Conservation (phyloP, 2,888 invertebrate genomes). For the Zelleria hepariella region DNA sequence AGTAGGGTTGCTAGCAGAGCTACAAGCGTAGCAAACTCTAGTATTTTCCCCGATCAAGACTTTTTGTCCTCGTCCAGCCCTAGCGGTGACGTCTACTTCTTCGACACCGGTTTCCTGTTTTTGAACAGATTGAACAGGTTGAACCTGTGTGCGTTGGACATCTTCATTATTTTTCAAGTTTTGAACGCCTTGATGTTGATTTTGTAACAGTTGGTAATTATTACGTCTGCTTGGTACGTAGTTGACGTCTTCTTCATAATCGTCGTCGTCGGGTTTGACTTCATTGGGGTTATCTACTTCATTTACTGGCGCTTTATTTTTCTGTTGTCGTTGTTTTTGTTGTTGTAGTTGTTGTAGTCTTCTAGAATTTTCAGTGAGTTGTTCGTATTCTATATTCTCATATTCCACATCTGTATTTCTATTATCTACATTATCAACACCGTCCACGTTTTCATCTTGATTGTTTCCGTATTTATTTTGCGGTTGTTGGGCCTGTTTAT, state of each 20-base stretch:
- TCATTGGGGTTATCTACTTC: no score
- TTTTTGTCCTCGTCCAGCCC: neutral
- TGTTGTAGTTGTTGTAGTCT: no score
- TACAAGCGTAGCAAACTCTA: constrained; percentile 51
- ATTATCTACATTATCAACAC: neutral
- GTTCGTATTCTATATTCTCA: no score
- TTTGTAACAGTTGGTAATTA: neutral
- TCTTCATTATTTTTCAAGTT: neutral
- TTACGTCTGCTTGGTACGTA: neutral
- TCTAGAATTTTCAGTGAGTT: no score
- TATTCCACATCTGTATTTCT: neutral
- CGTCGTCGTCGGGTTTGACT: no score
- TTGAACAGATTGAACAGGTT: neutral
- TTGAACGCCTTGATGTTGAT: neutral
- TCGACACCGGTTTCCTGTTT: neutral
- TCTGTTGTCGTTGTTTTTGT: no score
- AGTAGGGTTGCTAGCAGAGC: constrained; percentile 34
- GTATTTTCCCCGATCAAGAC: constrained; percentile 2
- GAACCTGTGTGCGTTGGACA: neutral
- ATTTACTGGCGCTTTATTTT: no score
- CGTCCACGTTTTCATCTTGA: neutral
- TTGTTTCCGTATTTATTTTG: no score
- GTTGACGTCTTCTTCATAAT: neutral
- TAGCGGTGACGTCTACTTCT: neutral
- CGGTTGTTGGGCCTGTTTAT: no score